Percentiles rank a stretch among this genome's conserved stretches.
These are phyloP conservation scores for Tachina fera DNA, from an alignment of 2,888 invertebrate species.

Conservation along the genomic window DNA sequence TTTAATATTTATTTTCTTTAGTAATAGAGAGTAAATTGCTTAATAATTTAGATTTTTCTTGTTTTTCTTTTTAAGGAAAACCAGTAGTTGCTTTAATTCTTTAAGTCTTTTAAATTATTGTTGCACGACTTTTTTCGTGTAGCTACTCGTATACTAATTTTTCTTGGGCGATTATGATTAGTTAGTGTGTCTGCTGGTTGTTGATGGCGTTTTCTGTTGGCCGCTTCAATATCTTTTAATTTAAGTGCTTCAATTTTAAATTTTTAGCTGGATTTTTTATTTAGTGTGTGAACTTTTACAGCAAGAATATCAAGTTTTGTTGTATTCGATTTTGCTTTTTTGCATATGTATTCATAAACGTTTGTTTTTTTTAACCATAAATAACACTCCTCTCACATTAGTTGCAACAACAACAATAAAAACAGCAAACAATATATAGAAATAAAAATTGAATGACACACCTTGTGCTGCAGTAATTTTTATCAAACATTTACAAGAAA, in stretches of 20 bases:
- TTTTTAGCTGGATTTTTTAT: slow-evolving; percentile 24
- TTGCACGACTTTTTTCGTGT: slow-evolving; percentile 51
- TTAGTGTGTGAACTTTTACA: slow-evolving; percentile 64
- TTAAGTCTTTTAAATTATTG: slow-evolving; percentile 52
- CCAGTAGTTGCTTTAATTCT: slow-evolving; percentile 47
- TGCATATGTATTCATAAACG: slow-evolving; percentile 53
- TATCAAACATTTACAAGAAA: slow-evolving; percentile 34
- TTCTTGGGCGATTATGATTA: slow-evolving; percentile 41
- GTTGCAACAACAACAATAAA: slow-evolving; percentile 24
- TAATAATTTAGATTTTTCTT: slow-evolving; percentile 21
- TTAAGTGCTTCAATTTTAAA: slow-evolving; percentile 48
- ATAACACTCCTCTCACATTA: slow-evolving; percentile 66
- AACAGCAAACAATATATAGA: slow-evolving; percentile 8
- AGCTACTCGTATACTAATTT: background rate
- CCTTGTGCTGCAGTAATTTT: slow-evolving; percentile 66
- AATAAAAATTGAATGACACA: slow-evolving; percentile 57
- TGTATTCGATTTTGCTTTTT: slow-evolving; percentile 29
- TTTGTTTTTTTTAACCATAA: slow-evolving; percentile 32
- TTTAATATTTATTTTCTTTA: background rate
- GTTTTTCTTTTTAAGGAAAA: slow-evolving; percentile 10
- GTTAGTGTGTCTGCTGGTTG: slow-evolving; percentile 8
- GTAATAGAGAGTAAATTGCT: slow-evolving; percentile 6
- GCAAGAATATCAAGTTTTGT: slow-evolving; percentile 45
- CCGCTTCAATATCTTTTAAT: slow-evolving; percentile 33
- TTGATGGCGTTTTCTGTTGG: background rate